These are phyloP conservation scores for Triplophysa yarkandensis DNA, from an alignment of 2,797 vertebrate species.

Conservation along the genomic window DNA sequence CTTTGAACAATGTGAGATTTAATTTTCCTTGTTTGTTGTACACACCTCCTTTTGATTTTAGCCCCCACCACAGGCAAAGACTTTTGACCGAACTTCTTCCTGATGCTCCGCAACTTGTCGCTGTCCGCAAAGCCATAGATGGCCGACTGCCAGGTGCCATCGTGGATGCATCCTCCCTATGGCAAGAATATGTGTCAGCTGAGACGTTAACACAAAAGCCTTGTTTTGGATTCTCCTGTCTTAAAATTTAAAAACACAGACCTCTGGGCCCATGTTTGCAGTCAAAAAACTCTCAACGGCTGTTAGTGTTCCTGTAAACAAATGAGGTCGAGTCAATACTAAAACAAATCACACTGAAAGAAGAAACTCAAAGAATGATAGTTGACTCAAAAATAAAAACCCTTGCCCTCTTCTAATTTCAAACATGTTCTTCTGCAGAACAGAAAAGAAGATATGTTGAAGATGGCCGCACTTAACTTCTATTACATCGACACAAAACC, in stretches of 20 bases:
- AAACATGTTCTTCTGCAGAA: too few species aligned
- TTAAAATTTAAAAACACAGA: constrained; percentile 61
- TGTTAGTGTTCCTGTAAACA: constrained; percentile 85
- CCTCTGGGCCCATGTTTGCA: constrained; percentile 82
- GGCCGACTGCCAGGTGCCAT: constrained; percentile 95
- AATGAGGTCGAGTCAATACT: background rate
- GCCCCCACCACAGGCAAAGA: constrained; percentile 84
- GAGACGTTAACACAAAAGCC: constrained; percentile 2
- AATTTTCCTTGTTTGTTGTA: background rate
- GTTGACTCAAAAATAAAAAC: too few species aligned
- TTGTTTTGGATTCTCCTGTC: background rate
- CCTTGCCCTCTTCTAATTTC: too few species aligned
- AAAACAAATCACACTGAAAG: background rate
- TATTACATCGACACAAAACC: too few species aligned
- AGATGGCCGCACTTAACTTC: too few species aligned
- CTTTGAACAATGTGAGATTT: too few species aligned
- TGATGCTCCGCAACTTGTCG: constrained; percentile 77
- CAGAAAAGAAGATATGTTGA: too few species aligned
- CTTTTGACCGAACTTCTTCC: constrained; percentile 82
- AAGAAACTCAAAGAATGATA: too few species aligned
- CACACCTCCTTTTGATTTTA: constrained; percentile 88
- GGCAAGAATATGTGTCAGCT: constrained; percentile 18
- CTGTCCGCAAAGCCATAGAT: constrained; percentile 84
- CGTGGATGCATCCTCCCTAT: constrained; percentile 84
- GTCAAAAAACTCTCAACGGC: constrained; percentile 92